Evolutionary conservation across 1,140 invertebrate species (phyloP), one percentile per base, ranked within the genome.

Genomic region (Plectrocnemia conspersa): DNA sequence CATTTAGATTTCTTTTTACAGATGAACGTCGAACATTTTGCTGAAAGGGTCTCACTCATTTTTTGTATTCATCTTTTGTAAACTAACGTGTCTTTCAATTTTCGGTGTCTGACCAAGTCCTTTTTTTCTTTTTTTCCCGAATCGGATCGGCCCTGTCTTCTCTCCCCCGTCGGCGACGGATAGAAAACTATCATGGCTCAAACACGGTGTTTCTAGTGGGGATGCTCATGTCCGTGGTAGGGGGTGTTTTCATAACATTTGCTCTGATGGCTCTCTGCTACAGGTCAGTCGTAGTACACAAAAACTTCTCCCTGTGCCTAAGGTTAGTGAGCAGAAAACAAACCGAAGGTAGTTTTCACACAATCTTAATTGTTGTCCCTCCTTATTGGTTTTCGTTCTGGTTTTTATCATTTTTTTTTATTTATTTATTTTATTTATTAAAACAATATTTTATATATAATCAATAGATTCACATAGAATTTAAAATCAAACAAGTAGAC

Each of bases 201-300:
- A 91, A 91, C 83, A 92, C 90, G 79, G 87, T 92, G 78, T 90
- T 91, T 83, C 85, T 97, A 82, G 93, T 97, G 76, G 89, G 88
- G 81, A 91, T 93, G 78, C 87, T 97, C 81, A 94, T 95, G 82
- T 93, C 91, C 76, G 91, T 95, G 81, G 92, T 97, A 82, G 93
- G 93, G 81, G 91, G 91, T 81, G 91, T 97, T 81, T 95, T 97
- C 84, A 85, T 97, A 81, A 84, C 94, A 81, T 94, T 97, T 86
- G 90, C 92, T 78, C 84, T 94, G 79, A 90, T 95, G 84, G 92
- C 93, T 81, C 88, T 96, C 80, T 97, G 94, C 86, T 97, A 97
- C 88, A 93, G 93, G 89, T 93, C 88, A 90, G 89, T 93, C 82
- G 89, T 91, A 88, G 89, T 93, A 85, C 88, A 93, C 89, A 91